Conservation (phyloP, 2,797 vertebrate species). For the Silurus lanzhouensis region DNA sequence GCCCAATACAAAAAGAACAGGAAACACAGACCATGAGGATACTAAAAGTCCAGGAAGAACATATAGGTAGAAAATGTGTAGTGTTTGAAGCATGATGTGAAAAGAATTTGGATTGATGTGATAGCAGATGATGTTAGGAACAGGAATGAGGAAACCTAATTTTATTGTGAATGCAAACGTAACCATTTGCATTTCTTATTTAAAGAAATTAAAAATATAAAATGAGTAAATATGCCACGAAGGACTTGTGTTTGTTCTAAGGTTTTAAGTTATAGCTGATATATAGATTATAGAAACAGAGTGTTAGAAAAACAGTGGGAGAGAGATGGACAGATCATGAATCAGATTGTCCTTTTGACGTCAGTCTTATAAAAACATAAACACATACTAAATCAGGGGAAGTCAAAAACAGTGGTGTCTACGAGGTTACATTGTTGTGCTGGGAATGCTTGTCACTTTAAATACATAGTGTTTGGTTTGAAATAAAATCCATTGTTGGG, state of each 20-base stretch:
- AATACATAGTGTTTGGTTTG: background rate
- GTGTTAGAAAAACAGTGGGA: constrained; percentile 14
- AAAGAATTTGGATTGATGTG: background rate
- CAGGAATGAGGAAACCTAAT: too few species aligned
- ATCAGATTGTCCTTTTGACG: background rate
- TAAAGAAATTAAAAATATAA: background rate
- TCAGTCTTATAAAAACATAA: background rate
- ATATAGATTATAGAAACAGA: constrained; percentile 43
- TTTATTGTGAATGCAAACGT: background rate
- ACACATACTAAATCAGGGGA: background rate
- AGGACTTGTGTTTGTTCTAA: background rate
- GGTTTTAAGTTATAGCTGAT: constrained; percentile 43
- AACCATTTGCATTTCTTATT: background rate
- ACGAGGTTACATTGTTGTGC: background rate
- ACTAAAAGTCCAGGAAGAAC: background rate
- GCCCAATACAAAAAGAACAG: background rate
- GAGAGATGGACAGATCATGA: background rate
- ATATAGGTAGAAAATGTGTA: background rate
- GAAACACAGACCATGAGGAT: background rate
- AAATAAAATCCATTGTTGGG: background rate
- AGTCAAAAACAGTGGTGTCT: background rate
- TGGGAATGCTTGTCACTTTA: background rate
- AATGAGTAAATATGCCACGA: background rate
- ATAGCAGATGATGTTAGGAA: background rate
- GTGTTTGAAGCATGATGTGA: background rate